phyloP scores from a whole-genome alignment of 2,113 vertebrate species.

The Fukomys damarensis region DNA sequence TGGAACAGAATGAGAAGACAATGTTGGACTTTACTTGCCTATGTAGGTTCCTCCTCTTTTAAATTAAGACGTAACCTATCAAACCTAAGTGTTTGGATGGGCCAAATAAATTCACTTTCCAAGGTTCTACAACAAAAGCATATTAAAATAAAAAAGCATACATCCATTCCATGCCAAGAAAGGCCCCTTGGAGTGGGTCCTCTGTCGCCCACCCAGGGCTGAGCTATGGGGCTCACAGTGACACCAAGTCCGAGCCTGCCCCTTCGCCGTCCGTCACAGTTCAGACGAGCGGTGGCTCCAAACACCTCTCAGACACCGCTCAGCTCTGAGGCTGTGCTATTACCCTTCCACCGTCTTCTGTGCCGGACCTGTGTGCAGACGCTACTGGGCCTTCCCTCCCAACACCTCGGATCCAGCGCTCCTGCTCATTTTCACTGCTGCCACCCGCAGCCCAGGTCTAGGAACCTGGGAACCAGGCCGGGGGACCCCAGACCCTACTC shows the following conservation, averaged over 20 bases:
- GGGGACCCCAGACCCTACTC: background rate
- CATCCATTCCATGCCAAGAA: background rate
- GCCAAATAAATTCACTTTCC: constrained; percentile 31
- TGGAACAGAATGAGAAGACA: background rate
- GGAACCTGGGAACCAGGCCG: background rate
- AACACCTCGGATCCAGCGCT: fast-evolving
- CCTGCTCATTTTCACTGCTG: background rate
- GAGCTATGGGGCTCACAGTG: background rate
- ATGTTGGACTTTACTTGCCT: constrained; percentile 32
- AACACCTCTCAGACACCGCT: background rate
- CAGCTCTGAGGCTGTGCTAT: background rate
- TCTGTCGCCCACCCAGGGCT: background rate
- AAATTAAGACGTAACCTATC: constrained; percentile 37
- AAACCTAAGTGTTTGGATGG: constrained; percentile 17
- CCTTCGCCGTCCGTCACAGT: fast-evolving
- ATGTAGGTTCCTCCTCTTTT: background rate
- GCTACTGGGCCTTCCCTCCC: background rate
- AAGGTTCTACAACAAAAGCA: constrained; percentile 15
- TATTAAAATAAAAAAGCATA: background rate
- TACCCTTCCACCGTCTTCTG: background rate
- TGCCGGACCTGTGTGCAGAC: background rate
- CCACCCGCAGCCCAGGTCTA: fast-evolving
- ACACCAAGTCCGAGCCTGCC: fast-evolving
- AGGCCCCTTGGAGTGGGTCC: background rate
- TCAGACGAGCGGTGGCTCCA: fast-evolving